These are phyloP conservation scores for Ceratina calcarata DNA, from an alignment of 1,140 invertebrate species.

Conservation along the genomic window DNA sequence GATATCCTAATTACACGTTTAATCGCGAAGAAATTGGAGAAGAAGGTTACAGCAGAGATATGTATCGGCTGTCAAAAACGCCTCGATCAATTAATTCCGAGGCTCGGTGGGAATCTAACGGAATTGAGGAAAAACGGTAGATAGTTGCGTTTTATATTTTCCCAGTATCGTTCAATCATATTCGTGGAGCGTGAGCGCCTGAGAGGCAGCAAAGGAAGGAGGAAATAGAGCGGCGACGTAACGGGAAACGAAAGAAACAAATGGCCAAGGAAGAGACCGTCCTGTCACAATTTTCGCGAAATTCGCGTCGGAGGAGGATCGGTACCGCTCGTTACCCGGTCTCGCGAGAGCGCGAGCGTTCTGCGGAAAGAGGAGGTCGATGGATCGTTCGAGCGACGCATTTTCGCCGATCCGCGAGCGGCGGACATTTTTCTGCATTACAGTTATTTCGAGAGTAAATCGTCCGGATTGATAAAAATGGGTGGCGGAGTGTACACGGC, in stretches of 20 bases:
- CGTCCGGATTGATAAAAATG: conserved; percentile 64
- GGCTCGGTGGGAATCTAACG: too few relatives aligned
- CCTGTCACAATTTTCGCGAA: conserved; percentile 18
- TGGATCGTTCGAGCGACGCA: conserved; percentile 31
- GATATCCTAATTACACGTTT: conserved; percentile 2
- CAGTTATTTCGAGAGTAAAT: conserved; percentile 58
- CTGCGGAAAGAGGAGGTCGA: background rate
- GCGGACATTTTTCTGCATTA: conserved; percentile 59
- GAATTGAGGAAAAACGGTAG: too few relatives aligned
- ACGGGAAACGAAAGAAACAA: background rate
- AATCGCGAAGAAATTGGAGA: background rate
- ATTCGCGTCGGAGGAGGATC: background rate
- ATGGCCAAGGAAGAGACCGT: background rate
- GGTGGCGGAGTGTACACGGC: conserved; percentile 17
- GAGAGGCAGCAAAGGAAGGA: too few relatives aligned
- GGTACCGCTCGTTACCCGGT: conserved; percentile 2
- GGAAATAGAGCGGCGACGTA: background rate
- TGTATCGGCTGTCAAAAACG: too few relatives aligned
- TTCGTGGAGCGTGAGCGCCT: background rate
- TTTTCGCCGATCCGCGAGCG: conserved; percentile 13
- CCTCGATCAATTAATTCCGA: too few relatives aligned
- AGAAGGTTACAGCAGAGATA: too few relatives aligned
- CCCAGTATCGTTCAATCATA: background rate
- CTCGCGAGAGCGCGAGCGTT: background rate
- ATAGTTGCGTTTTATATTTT: too few relatives aligned